These are phyloP conservation scores for Agriotes lineatus DNA, from an alignment of 2,888 invertebrate genomes.

Conservation along the genomic window DNA sequence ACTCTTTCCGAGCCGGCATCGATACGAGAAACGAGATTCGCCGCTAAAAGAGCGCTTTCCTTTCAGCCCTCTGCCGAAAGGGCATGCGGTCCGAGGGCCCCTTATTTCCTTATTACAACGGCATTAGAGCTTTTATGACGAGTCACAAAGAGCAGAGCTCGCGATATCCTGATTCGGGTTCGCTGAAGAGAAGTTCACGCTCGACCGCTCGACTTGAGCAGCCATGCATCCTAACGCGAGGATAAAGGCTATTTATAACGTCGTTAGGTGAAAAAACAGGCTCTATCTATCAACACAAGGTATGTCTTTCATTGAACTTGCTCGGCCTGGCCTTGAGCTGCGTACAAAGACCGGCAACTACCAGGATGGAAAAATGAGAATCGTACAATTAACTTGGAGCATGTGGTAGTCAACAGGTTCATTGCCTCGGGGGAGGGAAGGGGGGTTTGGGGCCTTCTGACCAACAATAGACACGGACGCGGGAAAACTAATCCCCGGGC, in stretches of 20 bases:
- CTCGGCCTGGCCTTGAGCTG: constrained; percentile 47
- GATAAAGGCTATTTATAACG: constrained; percentile 51
- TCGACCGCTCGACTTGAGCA: constrained; percentile 46
- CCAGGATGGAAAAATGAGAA: constrained; percentile 43
- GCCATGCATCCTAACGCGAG: constrained; percentile 49
- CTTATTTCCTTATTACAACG: constrained; percentile 40
- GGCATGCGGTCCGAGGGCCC: constrained; percentile 13
- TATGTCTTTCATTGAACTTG: constrained; percentile 51
- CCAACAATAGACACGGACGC: constrained; percentile 4
- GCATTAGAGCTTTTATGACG: constrained; percentile 38
- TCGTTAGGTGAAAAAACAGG: constrained; percentile 52
- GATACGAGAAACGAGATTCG: too few relatives aligned
- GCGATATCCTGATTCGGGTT: constrained; percentile 36
- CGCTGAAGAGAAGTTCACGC: constrained; percentile 42
- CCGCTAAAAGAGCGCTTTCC: neutral
- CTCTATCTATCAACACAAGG: constrained; percentile 49
- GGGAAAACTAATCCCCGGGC: neutral
- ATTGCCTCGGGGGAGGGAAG: constrained; percentile 22
- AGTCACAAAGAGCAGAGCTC: constrained; percentile 37
- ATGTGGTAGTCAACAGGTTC: constrained; percentile 36
- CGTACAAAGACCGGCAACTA: constrained; percentile 47
- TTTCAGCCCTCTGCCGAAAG: neutral
- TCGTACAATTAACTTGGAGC: constrained; percentile 42
- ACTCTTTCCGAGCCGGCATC: too few relatives aligned
- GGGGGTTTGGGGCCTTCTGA: neutral